phyloP scores from a whole-genome alignment of 2,797 vertebrate species.

The Crenuchus spilurus region DNA sequence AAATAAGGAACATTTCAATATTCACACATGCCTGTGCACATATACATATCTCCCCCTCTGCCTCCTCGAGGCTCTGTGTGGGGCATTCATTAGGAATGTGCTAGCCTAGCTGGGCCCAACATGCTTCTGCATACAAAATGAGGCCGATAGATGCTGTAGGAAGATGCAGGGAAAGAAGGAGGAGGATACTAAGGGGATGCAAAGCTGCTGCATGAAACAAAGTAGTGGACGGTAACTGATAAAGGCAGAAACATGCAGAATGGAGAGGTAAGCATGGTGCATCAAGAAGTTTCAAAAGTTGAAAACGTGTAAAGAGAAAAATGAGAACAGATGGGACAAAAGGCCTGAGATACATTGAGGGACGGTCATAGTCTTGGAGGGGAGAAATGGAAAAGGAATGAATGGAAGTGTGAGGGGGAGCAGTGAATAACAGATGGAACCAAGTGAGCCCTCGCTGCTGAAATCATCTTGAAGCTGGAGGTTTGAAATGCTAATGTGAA shows the following conservation, averaged over 20 bases:
- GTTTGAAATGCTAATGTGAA: slow-evolving; percentile 18
- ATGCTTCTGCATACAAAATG: background rate
- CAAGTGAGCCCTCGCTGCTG: background rate
- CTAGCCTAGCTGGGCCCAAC: background rate
- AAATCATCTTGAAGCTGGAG: background rate
- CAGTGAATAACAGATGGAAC: slow-evolving; percentile 17
- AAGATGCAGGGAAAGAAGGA: background rate
- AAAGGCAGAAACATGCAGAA: background rate
- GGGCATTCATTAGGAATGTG: background rate
- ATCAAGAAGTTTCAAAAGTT: background rate
- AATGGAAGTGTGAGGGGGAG: slow-evolving; percentile 6
- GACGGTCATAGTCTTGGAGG: background rate
- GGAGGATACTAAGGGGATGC: background rate
- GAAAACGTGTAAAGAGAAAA: background rate
- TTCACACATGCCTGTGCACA: background rate
- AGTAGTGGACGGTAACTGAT: background rate
- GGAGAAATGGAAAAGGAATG: slow-evolving; percentile 16
- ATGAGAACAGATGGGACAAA: background rate
- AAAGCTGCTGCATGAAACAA: background rate
- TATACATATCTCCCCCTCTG: background rate
- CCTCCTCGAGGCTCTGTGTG: background rate
- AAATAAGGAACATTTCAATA: background rate
- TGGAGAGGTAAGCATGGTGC: background rate
- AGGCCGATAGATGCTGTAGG: background rate
- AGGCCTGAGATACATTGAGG: background rate